Evolutionary conservation across 2,888 invertebrate species (phyloP), one percentile per base, ranked within the genome.

Genomic region (Oscheius sp.): DNA sequence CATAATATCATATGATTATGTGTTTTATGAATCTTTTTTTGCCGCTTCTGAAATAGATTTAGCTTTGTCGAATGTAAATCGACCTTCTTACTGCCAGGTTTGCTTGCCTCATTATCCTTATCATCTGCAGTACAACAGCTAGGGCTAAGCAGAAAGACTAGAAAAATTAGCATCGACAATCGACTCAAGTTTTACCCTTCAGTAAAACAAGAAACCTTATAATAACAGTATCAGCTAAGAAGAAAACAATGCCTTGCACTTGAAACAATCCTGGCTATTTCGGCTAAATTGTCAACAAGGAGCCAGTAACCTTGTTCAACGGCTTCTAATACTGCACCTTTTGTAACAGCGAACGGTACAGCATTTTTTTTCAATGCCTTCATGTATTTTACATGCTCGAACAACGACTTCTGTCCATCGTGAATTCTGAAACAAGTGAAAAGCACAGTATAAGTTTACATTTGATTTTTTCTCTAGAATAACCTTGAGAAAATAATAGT

Each of bases 151-250:
- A n/a, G n/a, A n/a, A n/a, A n/a, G n/a, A n/a, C n/a, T n/a, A n/a
- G n/a, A n/a, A n/a, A n/a, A n/a, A n/a, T n/a, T n/a, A n/a, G n/a
- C n/a, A n/a, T n/a, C n/a, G n/a, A n/a, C n/a, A n/a, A n/a, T n/a
- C 98, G 0, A 97, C 97, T 5, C 96, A 96, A 0, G 98, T 99
- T 84, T 97, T 96, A 28, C 98, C 98, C 86, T 99, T 97, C 22
- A 99, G 88, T 47, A 99, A 88, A 47, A 97, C 91, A 0, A 98
- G 97, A 73, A 82, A 88, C 84, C 78, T 50, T 26, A 24, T 54
- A 54, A n/a, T 6, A 30, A 51, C 4, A 22, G 2, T 38, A 24
- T 33, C 12, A 3, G 5, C 8, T 14, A 17, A 38, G 9, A 28
- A 51, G 28, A 22, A 14, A n/a, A n/a, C n/a, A 22, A 26, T 32